A percentile compares a stretch with the other conserved stretches of the same genome.
phyloP scores from a whole-genome alignment of 2,113 vertebrate species.

The Phycodurus eques region DNA sequence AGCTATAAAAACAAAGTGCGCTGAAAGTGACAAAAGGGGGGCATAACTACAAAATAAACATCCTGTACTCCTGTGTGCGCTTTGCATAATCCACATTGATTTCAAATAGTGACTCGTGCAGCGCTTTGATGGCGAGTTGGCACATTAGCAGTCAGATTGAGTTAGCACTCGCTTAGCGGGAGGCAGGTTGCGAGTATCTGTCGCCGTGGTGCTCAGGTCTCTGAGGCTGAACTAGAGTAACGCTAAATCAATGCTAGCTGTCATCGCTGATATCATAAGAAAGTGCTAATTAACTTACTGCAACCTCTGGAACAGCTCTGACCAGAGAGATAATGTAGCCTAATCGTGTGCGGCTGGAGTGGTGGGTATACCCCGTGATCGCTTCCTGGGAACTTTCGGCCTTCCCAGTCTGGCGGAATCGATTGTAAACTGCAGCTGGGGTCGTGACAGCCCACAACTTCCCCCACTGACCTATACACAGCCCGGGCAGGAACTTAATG shows the following conservation, averaged over 20 bases:
- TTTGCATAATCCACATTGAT: slow-evolving; percentile 3
- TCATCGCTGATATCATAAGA: slow-evolving; percentile 78
- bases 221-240: slow-evolving; percentile 71
- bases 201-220: slow-evolving; percentile 48
- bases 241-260: slow-evolving; percentile 76
- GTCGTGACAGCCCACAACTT: slow-evolving; percentile 86
- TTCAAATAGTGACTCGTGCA: slow-evolving; percentile 13
- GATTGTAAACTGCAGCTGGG: slow-evolving; percentile 91
- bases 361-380: slow-evolving; percentile 69
- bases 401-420: slow-evolving; percentile 86
- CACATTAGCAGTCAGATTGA: slow-evolving; percentile 19
- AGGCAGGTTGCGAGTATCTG: slow-evolving; percentile 33
- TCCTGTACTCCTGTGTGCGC: slow-evolving; percentile 9
- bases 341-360: slow-evolving; percentile 74
- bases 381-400: slow-evolving; percentile 83
- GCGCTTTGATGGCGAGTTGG: slow-evolving; percentile 1
- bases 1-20: slow-evolving; percentile 26
- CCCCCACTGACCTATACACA: slow-evolving; percentile 81
- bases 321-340: slow-evolving; percentile 84
- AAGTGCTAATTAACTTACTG: slow-evolving; percentile 81
- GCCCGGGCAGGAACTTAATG: slow-evolving; percentile 88
- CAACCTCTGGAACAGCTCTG: slow-evolving; percentile 79
- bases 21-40: slow-evolving; percentile 12
- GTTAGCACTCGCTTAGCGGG: slow-evolving; percentile 37
- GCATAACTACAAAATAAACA: slow-evolving; percentile 28